Evolutionary conservation across 2,797 vertebrate genomes (phyloP).

Genomic region (Betta splendens): DNA sequence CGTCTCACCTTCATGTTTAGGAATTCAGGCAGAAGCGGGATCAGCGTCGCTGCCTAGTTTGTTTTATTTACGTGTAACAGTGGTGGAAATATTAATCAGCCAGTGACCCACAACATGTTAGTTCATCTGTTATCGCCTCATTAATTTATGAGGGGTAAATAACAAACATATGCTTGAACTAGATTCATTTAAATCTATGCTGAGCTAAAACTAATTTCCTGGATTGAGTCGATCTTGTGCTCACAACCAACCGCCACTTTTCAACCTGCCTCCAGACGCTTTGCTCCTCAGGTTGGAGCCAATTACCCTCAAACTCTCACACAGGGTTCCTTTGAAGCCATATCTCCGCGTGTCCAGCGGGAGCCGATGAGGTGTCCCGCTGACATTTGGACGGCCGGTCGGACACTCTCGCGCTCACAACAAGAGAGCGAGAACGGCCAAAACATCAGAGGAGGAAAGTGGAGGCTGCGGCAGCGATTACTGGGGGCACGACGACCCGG

Average conservation of each 20-base stretch:
- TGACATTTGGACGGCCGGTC: constrained; percentile 57
- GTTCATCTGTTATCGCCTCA: not conserved
- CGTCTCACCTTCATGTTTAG: not conserved
- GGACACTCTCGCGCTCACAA: constrained; percentile 43
- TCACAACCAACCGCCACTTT: constrained; percentile 1
- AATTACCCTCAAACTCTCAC: constrained; percentile 29
- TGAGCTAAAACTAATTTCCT: not conserved
- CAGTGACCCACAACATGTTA: not conserved
- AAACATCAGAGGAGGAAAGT: constrained; percentile 46
- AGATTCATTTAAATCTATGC: not conserved
- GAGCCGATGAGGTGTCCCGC: constrained; percentile 40
- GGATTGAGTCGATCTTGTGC: not conserved
- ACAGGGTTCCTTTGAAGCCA: constrained; percentile 36
- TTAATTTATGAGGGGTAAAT: not conserved
- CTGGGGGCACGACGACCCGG: constrained; percentile 18
- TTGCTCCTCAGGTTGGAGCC: constrained; percentile 28
- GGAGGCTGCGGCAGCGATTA: constrained; percentile 22
- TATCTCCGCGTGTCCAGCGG: constrained; percentile 43
- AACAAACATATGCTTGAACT: not conserved
- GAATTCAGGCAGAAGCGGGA: not conserved
- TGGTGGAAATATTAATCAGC: not conserved
- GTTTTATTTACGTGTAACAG: not conserved
- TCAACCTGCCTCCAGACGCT: constrained; percentile 34
- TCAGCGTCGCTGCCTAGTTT: not conserved
- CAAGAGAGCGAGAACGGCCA: constrained; percentile 27